Conservation (phyloP, 2,888 invertebrate genomes). For the Platerodrilus igneus region DNA sequence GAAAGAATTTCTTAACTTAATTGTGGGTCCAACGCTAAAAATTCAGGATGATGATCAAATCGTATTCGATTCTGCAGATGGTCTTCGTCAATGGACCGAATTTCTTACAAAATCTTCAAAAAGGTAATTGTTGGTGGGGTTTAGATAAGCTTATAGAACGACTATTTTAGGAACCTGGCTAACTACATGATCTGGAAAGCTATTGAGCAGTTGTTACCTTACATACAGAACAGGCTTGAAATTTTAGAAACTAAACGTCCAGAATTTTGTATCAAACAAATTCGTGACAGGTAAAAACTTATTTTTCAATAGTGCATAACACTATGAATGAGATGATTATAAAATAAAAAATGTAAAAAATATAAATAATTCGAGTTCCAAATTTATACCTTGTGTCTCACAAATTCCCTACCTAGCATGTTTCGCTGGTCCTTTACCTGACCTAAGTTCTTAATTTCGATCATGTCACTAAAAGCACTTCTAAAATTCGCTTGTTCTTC, state of each 20-base stretch:
- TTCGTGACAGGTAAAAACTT: constrained; percentile 8
- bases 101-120: constrained; percentile 31
- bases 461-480: no score
- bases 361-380: no score
- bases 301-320: no score
- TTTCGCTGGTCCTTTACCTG: no score
- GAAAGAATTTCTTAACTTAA: constrained; percentile 33
- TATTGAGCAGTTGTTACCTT: constrained; percentile 30
- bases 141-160: neutral
- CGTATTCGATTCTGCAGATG: constrained; percentile 27
- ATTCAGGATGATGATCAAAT: constrained; percentile 30
- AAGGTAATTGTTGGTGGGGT: constrained; percentile 25
- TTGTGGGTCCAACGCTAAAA: constrained; percentile 26
- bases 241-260: constrained; percentile 3
- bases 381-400: no score
- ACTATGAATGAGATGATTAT: no score
- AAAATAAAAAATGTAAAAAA: no score
- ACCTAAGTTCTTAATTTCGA: no score
- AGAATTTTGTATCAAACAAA: constrained; percentile 14
- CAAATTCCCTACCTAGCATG: no score
- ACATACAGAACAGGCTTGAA: constrained; percentile 15
- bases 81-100: constrained; percentile 30
- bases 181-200: constrained; percentile 37
- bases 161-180: constrained; percentile 31
- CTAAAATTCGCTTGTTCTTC: no score